phyloP scores from a whole-genome alignment of 2,113 vertebrate genomes.

The Drymodes brunneopygia region DNA sequence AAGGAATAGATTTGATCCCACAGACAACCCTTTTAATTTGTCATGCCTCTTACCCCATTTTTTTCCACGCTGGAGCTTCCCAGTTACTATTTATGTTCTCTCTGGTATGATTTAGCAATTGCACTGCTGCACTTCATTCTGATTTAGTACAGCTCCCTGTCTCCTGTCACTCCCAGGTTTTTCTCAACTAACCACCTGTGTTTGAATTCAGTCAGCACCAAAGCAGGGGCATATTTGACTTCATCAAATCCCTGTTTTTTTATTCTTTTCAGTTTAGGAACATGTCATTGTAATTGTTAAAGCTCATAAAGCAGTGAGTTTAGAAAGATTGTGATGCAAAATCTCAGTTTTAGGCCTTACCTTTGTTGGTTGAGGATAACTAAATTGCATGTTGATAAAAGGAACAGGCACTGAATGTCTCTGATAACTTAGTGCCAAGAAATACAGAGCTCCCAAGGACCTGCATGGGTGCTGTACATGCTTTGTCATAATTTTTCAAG shows the following conservation, averaged over 20 bases:
- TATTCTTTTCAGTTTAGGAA: neutral
- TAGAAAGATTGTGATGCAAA: neutral
- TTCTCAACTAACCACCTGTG: neutral
- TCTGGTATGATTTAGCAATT: neutral
- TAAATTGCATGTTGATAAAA: neutral
- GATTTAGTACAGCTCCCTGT: neutral
- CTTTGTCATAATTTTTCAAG: neutral
- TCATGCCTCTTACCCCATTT: neutral
- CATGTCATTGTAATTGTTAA: neutral
- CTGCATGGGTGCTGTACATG: neutral
- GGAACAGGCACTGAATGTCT: neutral
- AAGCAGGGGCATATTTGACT: neutral
- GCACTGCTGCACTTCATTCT: neutral
- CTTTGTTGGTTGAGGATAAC: neutral
- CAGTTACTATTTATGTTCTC: neutral
- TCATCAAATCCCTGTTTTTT: neutral
- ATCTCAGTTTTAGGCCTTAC: neutral
- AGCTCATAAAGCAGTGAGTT: neutral
- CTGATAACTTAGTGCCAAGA: neutral
- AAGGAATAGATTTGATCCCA: neutral
- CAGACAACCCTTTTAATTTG: neutral
- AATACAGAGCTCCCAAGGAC: neutral
- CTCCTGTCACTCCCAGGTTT: neutral
- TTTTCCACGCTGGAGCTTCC: neutral
- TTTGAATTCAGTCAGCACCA: neutral